Evolutionary conservation across 2,113 vertebrate species (phyloP), one percentile per base, ranked within the genome.

Genomic region (Physeter macrocephalus): DNA sequence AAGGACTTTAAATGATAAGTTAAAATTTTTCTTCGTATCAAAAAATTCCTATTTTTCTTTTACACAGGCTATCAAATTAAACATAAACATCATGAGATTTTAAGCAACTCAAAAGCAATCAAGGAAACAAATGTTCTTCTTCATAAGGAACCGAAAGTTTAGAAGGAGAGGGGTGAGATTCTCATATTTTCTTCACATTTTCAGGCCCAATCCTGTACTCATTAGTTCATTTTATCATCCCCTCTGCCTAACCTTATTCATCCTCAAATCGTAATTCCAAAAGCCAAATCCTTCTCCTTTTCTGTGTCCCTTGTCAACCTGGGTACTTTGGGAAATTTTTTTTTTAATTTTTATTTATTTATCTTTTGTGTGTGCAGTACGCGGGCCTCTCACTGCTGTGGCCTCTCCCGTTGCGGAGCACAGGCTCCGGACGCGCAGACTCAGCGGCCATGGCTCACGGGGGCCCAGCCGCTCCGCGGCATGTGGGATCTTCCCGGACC

Each of bases 261-360:
- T 97, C 85, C 90, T 97, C 80, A 95, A 97, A 96, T 80, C 57
- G 9, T 88, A 94, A 97, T 95, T 97, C 96, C 75, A 90, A 91
- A 97, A 97, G 96, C 64, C 59, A 83, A 90, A 97, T 88, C 67
- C 75, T 94, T 97, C 96, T 96, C 94, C 67, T 90, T 97, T 95
- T 87, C 96, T 97, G 96, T 87, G 97, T 88, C 90, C 85, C 90
- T 18, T 93, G 46, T 97, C 93, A 88, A 78, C 92, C 85, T 90
- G 10, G 89, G 81, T 88, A 77, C 97, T 97, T 98, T 87, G 93
- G 88, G 93, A 98, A 97, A 83, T 98, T 98, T 97, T 96, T 94
- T 98, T 98, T 98, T 98, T 97, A 96, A 98, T 98, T n/a, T n/a
- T n/a, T n/a, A n/a, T n/a, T n/a, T n/a, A n/a, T n/a, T n/a, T n/a